Conservation (phyloP, 2,888 invertebrate species). For the Malthinus seriepunctatus region DNA sequence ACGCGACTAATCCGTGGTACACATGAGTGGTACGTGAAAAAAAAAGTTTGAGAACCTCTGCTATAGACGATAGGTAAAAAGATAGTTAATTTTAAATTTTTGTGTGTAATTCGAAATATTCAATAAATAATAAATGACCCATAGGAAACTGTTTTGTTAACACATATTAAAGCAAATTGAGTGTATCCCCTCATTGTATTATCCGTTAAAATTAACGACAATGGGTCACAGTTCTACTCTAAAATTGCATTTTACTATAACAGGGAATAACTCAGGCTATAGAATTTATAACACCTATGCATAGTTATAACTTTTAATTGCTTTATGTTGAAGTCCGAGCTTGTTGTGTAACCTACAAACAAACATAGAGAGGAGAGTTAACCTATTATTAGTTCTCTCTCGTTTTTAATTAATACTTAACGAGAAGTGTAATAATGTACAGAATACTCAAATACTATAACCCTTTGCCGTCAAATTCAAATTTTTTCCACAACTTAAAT, state of each 20-base stretch:
- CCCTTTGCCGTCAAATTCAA: not conserved
- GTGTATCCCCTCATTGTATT: slow-evolving; percentile 25
- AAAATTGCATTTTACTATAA: slow-evolving; percentile 24
- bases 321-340: slow-evolving; percentile 17
- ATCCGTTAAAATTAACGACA: slow-evolving; percentile 27
- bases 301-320: slow-evolving; percentile 29
- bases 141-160: slow-evolving; percentile 21
- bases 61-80: too few species aligned
- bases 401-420: slow-evolving; percentile 20
- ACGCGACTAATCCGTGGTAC: too few species aligned
- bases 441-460: not conserved
- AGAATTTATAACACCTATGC: slow-evolving; percentile 27
- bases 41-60: too few species aligned
- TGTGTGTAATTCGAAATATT: too few species aligned
- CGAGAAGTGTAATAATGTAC: slow-evolving; percentile 9
- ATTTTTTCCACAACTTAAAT: not conserved
- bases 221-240: slow-evolving; percentile 20
- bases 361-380: slow-evolving; percentile 1
- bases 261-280: slow-evolving; percentile 14
- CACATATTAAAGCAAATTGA: slow-evolving; percentile 23
- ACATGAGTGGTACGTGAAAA: too few species aligned
- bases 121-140: slow-evolving; percentile 2
- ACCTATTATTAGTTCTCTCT: slow-evolving; percentile 3
- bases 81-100: too few species aligned
- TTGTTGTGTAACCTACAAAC: slow-evolving; percentile 4